phyloP scores from a whole-genome alignment of 2,113 vertebrate genomes.

The Dermatemys mawii region DNA sequence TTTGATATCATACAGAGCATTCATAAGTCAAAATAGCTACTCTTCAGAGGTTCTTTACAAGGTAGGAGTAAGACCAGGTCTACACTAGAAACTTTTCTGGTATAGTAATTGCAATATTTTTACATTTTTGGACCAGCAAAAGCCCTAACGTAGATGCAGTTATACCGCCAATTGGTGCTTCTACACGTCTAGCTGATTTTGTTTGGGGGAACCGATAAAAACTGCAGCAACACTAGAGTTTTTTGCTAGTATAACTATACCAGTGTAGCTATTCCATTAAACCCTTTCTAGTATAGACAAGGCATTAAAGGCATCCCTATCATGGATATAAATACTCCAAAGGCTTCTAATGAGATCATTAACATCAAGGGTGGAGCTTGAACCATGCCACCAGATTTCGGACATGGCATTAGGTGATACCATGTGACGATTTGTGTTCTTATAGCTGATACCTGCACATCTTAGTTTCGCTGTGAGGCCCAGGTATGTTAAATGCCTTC shows the following conservation, averaged over 20 bases:
- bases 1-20: fast-evolving
- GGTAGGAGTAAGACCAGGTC: background rate
- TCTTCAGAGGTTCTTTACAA: background rate
- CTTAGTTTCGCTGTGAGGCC: background rate
- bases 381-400: background rate
- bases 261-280: fast-evolving
- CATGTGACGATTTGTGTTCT: too few relatives aligned
- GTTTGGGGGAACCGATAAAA: background rate
- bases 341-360: background rate
- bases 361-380: background rate
- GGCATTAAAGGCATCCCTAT: background rate
- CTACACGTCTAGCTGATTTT: background rate
- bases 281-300: background rate
- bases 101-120: background rate
- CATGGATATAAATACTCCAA: background rate
- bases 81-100: background rate
- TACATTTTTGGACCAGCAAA: background rate
- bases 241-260: background rate
- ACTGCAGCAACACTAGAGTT: background rate
- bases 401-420: background rate
- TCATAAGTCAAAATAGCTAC: background rate
- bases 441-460: background rate
- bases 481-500: background rate
- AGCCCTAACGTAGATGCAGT: background rate
- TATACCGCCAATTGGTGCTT: background rate